Base-by-base conservation (phyloP, 2,113 vertebrate species). In the Speoplatyrhinus poulsoni region DNA sequence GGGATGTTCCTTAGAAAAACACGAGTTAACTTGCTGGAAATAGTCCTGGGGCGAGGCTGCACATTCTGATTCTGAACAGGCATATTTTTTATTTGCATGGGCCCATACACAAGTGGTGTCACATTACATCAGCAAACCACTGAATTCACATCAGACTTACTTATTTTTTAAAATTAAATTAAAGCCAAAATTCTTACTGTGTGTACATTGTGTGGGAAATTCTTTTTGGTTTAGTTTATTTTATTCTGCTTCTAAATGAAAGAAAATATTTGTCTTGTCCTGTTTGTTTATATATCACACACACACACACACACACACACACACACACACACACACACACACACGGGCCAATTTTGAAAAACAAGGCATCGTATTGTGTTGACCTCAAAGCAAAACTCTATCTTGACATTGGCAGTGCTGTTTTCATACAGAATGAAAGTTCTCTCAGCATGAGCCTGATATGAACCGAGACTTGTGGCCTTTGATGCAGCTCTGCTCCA, bases 21-120 rank as follows among this genome's bases (percentile, higher is more conserved):
- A 15, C 12, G 49, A 41, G 17, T 60, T 48, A 80, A 75, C 57
- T 77, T 75, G 70, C 69, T 66, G 69, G 62, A 85, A 85, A 70
- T 72, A 12, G 60, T 73, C 32, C 66, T 17, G 4, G 60, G 79
- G 70, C 0, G 19, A 65, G 62, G 69, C 32, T 53, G 36, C 75
- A 72, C 36, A 41, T 12, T 41, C 4, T 41, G 4, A 8, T 6
- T 6, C 7, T 41, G 36, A 6, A 41, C 36, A 6, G 36, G 6
- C 26, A 26, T 26, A 26, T 26, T 26, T 26, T 26, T 26, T 41
- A 41, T 41, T 8, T 8, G 7, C 36, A 8, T 8, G 7, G 36
- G 1, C 36, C 4, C 7, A 41, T 41, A 41, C 0, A 3, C 36
- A 41, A 0, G 36, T 41, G 7, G 36, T 41, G 36, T 41, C 36